Conservation (phyloP, 2,113 vertebrate genomes). For the Scomber japonicus region DNA sequence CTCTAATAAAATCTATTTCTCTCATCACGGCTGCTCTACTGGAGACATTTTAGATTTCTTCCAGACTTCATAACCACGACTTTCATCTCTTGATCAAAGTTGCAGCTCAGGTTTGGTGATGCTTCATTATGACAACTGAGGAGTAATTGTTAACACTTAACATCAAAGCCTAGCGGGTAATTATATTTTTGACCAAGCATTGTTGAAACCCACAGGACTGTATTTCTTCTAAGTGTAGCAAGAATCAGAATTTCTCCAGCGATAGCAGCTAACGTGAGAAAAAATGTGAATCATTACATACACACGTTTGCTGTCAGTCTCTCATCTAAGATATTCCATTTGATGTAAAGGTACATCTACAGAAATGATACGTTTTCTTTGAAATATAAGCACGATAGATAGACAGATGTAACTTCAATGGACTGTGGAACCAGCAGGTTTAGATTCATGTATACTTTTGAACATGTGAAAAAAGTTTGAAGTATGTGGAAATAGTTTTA, state of each 20-base stretch:
- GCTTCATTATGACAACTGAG: slow-evolving; percentile 14
- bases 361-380: background rate
- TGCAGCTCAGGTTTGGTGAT: slow-evolving; percentile 9
- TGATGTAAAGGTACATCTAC: background rate
- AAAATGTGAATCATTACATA: background rate
- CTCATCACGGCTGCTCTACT: background rate
- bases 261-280: background rate
- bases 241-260: background rate
- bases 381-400: background rate
- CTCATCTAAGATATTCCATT: slow-evolving; percentile 14
- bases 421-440: background rate
- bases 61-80: background rate
- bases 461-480: too few species aligned
- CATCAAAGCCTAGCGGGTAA: slow-evolving; percentile 26
- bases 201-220: slow-evolving; percentile 4
- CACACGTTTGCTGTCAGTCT: background rate
- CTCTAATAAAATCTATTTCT: background rate
- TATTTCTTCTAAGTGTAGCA: background rate
- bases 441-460: background rate
- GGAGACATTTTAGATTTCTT: background rate
- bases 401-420: background rate
- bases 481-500: background rate
- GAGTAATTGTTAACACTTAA: slow-evolving; percentile 23
- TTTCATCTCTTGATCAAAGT: slow-evolving; percentile 27
- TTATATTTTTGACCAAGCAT: background rate